Conservation (phyloP, 2,797 vertebrate genomes). For the Liasis olivaceus region DNA sequence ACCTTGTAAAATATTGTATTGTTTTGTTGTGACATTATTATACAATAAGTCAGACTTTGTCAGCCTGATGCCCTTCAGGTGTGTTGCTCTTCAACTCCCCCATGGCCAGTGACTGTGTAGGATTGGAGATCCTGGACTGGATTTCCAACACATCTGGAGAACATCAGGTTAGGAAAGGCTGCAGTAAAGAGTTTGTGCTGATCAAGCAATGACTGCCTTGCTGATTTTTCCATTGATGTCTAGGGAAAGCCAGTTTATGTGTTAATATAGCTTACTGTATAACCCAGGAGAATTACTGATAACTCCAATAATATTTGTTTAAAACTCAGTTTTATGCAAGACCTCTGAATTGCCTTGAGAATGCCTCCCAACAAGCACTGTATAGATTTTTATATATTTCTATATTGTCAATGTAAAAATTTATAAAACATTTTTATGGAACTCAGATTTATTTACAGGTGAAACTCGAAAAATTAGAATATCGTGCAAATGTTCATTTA, state of each 20-base stretch:
- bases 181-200: not conserved
- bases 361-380: not conserved
- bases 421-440: not conserved
- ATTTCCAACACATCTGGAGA: not conserved
- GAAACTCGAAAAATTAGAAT: too few relatives aligned
- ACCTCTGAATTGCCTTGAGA: not conserved
- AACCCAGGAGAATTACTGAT: not conserved
- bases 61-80: not conserved
- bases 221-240: not conserved
- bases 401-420: not conserved
- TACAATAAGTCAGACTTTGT: not conserved
- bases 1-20: not conserved
- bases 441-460: not conserved
- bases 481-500: too few relatives aligned
- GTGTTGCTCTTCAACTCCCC: not conserved
- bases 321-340: not conserved
- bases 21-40: not conserved
- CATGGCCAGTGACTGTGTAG: not conserved
- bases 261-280: not conserved
- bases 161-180: not conserved
- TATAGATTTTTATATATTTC: not conserved
- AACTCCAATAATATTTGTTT: not conserved
- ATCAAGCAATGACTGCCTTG: not conserved
- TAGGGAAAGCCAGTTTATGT: not conserved
- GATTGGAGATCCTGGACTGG: not conserved